A percentile compares a stretch with the other conserved stretches of the same genome.
Evolutionary conservation across 2,888 invertebrate species (phyloP).

Genomic region (Acleris sparsana): DNA sequence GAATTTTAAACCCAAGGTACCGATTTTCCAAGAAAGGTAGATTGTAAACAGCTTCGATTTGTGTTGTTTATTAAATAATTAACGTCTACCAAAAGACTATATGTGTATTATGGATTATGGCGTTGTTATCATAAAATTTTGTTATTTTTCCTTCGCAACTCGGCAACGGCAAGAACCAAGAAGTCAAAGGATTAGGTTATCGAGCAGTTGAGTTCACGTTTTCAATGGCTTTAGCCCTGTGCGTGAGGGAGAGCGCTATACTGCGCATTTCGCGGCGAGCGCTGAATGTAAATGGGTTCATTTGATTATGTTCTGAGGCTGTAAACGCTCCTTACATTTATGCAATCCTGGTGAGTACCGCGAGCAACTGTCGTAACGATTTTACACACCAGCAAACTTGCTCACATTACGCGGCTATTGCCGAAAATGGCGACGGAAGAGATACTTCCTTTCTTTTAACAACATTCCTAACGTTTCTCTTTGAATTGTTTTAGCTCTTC

Average conservation of each 20-base stretch:
- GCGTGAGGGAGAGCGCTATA: conserved; percentile 63
- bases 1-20: no score
- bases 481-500: no score
- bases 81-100: no score
- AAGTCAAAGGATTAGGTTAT: no score
- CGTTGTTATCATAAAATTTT: no score
- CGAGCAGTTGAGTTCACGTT: no score
- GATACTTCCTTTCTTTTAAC: background rate
- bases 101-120: no score
- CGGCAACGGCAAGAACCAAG: no score
- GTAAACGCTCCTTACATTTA: conserved; percentile 75
- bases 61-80: no score
- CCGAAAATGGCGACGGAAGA: conserved; percentile 1
- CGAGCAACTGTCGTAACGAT: conserved; percentile 54
- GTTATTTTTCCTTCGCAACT: no score
- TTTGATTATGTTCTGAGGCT: conserved; percentile 74
- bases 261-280: conserved; percentile 59
- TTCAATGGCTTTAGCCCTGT: conserved; percentile 60
- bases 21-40: no score
- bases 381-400: conserved; percentile 27
- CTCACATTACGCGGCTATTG: conserved; percentile 16
- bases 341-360: conserved; percentile 66
- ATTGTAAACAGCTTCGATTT: no score
- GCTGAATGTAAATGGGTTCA: conserved; percentile 81
- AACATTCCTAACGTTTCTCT: background rate